Evolutionary conservation across 2,113 vertebrate species (phyloP).

Genomic region (Amazona vittata): DNA sequence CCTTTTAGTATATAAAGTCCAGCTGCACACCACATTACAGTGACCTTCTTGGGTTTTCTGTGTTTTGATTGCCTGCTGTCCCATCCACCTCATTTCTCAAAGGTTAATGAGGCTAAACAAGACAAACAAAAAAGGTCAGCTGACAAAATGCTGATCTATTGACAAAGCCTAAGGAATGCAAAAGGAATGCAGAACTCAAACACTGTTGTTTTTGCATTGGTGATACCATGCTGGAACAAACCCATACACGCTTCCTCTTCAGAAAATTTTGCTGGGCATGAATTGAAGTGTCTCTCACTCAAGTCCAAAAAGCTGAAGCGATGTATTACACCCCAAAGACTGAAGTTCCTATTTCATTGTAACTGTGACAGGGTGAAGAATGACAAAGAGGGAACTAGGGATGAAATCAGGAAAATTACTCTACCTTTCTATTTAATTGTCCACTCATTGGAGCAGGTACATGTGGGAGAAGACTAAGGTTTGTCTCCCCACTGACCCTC

Average conservation of each 20-base stretch:
- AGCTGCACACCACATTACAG: not conserved
- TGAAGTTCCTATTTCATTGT: not conserved
- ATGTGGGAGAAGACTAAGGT: not conserved
- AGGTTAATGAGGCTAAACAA: slow-evolving; percentile 59
- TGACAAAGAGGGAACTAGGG: not conserved
- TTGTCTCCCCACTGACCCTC: not conserved
- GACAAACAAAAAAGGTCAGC: slow-evolving; percentile 40
- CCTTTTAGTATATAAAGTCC: not conserved
- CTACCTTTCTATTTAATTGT: not conserved
- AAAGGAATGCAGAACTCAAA: not conserved
- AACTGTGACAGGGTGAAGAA: not conserved
- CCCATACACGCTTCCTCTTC: not conserved
- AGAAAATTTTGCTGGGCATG: not conserved
- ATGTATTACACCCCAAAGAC: not conserved
- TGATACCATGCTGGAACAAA: not conserved
- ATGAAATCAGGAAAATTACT: not conserved
- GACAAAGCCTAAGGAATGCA: not conserved
- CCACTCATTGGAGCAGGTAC: not conserved
- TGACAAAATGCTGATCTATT: not conserved
- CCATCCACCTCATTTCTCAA: slow-evolving; percentile 15
- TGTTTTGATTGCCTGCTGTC: slow-evolving; percentile 11
- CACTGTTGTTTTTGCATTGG: not conserved
- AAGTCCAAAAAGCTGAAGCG: not conserved
- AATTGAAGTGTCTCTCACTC: not conserved
- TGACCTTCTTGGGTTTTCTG: slow-evolving; percentile 12